Conservation (phyloP, 2,888 invertebrate species). For the Sinotaia quadrata region DNA sequence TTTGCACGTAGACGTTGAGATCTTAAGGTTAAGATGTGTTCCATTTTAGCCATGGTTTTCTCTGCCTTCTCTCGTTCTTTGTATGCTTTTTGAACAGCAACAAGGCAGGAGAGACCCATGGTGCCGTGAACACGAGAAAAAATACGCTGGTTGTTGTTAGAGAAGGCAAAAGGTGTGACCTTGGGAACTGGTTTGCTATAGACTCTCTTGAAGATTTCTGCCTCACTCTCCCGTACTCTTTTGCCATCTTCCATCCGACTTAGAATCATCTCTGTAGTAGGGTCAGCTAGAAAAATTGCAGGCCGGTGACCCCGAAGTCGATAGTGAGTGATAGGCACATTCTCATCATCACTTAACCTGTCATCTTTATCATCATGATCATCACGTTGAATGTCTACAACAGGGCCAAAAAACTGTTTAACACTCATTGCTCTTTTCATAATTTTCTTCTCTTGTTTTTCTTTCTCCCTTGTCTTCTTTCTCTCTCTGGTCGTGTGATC, state of each 20-base stretch:
- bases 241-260: conserved; percentile 61
- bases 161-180: conserved; percentile 16
- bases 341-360: conserved; percentile 46
- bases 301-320: conserved; percentile 59
- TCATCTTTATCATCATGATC: conserved; percentile 42
- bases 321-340: conserved; percentile 56
- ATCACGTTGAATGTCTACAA: conserved; percentile 50
- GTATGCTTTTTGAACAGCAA: conserved; percentile 70
- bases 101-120: conserved; percentile 67
- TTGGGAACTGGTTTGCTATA: conserved; percentile 3
- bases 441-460: conserved; percentile 35
- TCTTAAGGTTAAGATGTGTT: conserved; percentile 59
- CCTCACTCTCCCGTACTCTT: conserved; percentile 64
- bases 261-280: conserved; percentile 66
- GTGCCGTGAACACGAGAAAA: conserved; percentile 64
- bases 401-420: conserved; percentile 68
- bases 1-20: conserved; percentile 64
- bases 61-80: conserved; percentile 66
- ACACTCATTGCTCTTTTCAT: conserved; percentile 56
- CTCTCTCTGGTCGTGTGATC: conserved; percentile 18
- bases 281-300: conserved; percentile 57
- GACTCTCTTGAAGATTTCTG: conserved; percentile 43
- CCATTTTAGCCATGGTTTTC: conserved; percentile 58
- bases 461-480: conserved; percentile 29
- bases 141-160: conserved; percentile 56